Evolutionary conservation across 2,797 vertebrate genomes (phyloP), one percentile per base, ranked within the genome.

Genomic region (Lacerta viridis): DNA sequence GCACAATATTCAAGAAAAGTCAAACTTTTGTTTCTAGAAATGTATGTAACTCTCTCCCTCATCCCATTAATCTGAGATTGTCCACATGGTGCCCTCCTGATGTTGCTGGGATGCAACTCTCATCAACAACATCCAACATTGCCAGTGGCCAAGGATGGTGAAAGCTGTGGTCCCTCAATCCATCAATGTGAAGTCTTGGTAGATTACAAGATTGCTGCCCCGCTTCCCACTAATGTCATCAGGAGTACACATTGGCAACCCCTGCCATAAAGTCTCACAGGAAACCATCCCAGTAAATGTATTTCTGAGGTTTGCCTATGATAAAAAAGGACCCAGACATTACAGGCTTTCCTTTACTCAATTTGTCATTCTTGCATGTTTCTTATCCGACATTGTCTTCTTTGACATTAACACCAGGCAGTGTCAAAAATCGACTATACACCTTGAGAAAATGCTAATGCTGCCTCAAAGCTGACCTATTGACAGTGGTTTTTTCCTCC

Each of bases 1-100:
- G n/a, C 46, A 88, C 55, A n/a, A 72, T 46, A 74, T 64, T 50
- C 6, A 41, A 87, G 75, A 77, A 50, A 83, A 76, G 39, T 39
- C 87, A 0, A 17, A 80, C 80, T 85, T 69, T 84, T 74, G 0
- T 86, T 93, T 86, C 78, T 88, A 87, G 80, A 88, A 66, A 84
- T 84, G 5, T 85, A 76, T 0, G 0, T 29, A 41, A 81, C 75
- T 72, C 77, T 50, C 79, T 87, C 59, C 69, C 87, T n/a, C 11
- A 29, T 15, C n/a, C 69, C 69, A 71, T 71, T 13, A 33, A 13
- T 29, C 27, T 71, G 69, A 23, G 5, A 64, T 64, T 64, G 61
- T 23, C 61, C 5, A 64, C 20, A 64, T 64, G 61, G 20, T 64
- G 61, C 6, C 61, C 61, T 64, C 61, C 61, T 6, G 61, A 64